Conservation (phyloP, 2,888 invertebrate genomes). For the Graphium colonna region DNA sequence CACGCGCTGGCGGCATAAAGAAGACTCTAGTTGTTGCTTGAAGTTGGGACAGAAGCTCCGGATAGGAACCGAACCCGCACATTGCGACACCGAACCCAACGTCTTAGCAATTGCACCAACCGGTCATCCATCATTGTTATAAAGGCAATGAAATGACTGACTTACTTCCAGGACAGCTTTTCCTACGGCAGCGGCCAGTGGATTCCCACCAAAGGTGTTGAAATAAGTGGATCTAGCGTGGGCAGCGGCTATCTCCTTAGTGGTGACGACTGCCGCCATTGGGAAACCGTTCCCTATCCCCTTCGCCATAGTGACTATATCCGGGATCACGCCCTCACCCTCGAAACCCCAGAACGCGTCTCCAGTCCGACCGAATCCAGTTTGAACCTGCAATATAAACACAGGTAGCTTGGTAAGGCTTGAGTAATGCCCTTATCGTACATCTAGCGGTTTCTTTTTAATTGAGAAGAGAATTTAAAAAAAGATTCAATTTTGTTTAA, state of each 20-base stretch:
- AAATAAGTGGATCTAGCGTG: conserved; percentile 90
- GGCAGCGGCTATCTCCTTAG: conserved; percentile 89
- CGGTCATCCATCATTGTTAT: too few relatives aligned
- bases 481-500: too few relatives aligned
- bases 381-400: conserved; percentile 88
- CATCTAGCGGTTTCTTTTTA: too few relatives aligned
- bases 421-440: too few relatives aligned
- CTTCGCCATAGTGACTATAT: conserved; percentile 97
- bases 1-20: too few relatives aligned
- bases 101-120: too few relatives aligned
- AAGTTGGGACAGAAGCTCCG: too few relatives aligned
- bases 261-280: conserved; percentile 96
- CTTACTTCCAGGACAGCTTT: conserved; percentile 95
- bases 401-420: background rate
- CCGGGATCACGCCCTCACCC: conserved; percentile 90
- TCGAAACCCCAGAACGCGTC: conserved; percentile 98
- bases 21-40: too few relatives aligned
- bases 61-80: too few relatives aligned
- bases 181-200: conserved; percentile 92
- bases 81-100: too few relatives aligned
- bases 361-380: conserved; percentile 97
- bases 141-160: background rate
- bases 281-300: conserved; percentile 98
- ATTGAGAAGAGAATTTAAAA: too few relatives aligned
- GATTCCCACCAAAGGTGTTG: conserved; percentile 98